These are phyloP conservation scores for Melangyna quadrimaculata DNA, from an alignment of 2,888 invertebrate species.

Conservation along the genomic window DNA sequence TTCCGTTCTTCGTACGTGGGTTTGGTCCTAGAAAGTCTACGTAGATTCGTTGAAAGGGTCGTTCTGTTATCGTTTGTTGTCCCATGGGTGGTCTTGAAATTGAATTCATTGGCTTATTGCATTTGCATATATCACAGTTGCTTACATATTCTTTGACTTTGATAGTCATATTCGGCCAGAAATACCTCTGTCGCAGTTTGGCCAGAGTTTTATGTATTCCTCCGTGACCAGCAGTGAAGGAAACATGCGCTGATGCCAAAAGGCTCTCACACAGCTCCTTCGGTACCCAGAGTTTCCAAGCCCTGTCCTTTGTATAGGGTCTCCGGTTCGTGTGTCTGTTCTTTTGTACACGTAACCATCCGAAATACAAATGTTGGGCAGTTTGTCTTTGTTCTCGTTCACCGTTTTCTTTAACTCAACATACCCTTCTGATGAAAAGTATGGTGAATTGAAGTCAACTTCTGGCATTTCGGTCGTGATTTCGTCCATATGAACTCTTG, in stretches of 20 bases:
- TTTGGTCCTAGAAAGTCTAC: neutral
- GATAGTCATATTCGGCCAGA: neutral
- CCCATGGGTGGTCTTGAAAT: conserved; percentile 45
- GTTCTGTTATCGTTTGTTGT: conserved; percentile 1
- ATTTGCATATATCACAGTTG: conserved; percentile 45
- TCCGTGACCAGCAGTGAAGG: conserved; percentile 29
- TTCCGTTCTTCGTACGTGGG: neutral
- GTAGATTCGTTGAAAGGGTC: conserved; percentile 43
- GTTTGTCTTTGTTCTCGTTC: neutral
- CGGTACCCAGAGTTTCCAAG: conserved; percentile 52
- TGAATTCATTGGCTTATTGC: conserved; percentile 23
- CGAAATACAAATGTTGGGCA: neutral
- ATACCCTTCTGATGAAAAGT: neutral
- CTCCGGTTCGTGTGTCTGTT: neutral
- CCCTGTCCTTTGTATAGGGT: conserved; percentile 19
- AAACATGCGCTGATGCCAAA: conserved; percentile 4
- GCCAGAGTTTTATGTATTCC: conserved; percentile 36
- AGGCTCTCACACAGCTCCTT: too few species aligned
- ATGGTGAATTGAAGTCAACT: too few species aligned
- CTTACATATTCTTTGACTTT: neutral
- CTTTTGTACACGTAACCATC: conserved; percentile 18
- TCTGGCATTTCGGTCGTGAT: too few species aligned
- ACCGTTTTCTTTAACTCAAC: neutral
- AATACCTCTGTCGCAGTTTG: conserved; percentile 7
- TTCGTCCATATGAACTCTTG: too few species aligned